Evolutionary conservation across 2,888 invertebrate genomes (phyloP), one percentile per base, ranked within the genome.

Genomic region (Colletes collaris): DNA sequence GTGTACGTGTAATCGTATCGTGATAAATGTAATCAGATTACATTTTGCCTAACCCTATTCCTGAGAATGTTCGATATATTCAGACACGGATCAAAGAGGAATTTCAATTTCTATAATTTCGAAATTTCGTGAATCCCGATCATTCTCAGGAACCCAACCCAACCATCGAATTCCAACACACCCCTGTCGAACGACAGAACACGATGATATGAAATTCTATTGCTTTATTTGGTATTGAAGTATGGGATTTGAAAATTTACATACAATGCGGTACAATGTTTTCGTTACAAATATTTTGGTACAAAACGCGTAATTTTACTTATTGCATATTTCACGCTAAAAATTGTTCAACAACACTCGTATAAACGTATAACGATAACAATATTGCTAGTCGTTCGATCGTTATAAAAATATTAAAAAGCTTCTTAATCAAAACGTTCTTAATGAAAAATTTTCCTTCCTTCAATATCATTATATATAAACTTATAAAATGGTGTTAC

Each of bases 321-420:
- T 76, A 76, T 74, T 66, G 66, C 69, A 59, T 49, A 62, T 60
- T 50, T 16, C 13, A 46, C 10, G 40, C 37, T 19, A 49, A 50
- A 16, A 59, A 13, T 60, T 11, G 27, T 65, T 64, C 52, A 71
- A 71, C 58, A 71, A 50, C 58, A 49, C 46, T 50, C 19, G 58
- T 62, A 56, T 44, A 68, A 63, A 69, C 49, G 11, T 76, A 71
- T 8, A 67, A 59, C 72, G 16, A 50, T 64, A 76, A 76, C 62
- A 71, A 56, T 82, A 83, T 83, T 76, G 76, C 79, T 79, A 67
- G 8, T 78, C 16, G 46, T 55, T 75, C 68, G 77, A 62, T 62
- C 10, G 4, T 81, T 81, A 80, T 27, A 82, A 81, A 77, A 81
- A 81, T 81, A 81, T 77, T 49, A 56, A 67, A 16, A 66, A 55